Base-by-base conservation (phyloP, 2,888 invertebrate genomes). In the Zygogramma bicolorata region DNA sequence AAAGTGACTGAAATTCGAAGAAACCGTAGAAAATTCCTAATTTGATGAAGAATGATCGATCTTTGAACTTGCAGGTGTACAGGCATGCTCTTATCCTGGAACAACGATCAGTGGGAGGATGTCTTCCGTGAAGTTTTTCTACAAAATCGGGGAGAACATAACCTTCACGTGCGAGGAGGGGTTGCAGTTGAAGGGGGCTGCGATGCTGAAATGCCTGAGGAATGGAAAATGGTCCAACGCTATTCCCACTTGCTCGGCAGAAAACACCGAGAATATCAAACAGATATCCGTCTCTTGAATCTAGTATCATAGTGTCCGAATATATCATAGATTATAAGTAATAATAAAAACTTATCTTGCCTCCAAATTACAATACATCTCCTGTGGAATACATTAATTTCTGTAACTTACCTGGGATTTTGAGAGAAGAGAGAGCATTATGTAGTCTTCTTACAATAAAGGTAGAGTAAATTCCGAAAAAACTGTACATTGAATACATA, bases 191-290 rank as follows among this genome's bases (percentile, higher is more conserved):
- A 91, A 91, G 68, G 96, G 96, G 34, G 93, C 94, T 0, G 91
- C 93, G 4, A 93, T 94, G 90, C 86, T 95, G 65, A 90, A 94
- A 82, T 96, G 96, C 86, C 88, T 92, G 85, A 93, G 93, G 81
- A 94, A 93, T 85, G 94, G 95, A 75, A 94, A 95, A 88, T 96
- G 95, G 95, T 95, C 95, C 0, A 94, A 93, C 82, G 93, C 94
- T 0, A 94, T 95, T 76, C 95, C 95, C 0, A 92, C 93, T 5
- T 96, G 96, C 85, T 81, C 87, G 6, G 66, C 63, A 20, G 77
- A 79, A 13, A 65, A 62, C 68, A 40, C 70, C 15, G 73, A 71
- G 8, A 40, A 34, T 59, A 70, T 68, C 10, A 75, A 71, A 53
- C 38, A 71, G 71, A 70, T 71, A 66, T 73, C 73, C 60, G 71